Conservation (phyloP, 2,888 invertebrate species). For the Tuta absoluta region DNA sequence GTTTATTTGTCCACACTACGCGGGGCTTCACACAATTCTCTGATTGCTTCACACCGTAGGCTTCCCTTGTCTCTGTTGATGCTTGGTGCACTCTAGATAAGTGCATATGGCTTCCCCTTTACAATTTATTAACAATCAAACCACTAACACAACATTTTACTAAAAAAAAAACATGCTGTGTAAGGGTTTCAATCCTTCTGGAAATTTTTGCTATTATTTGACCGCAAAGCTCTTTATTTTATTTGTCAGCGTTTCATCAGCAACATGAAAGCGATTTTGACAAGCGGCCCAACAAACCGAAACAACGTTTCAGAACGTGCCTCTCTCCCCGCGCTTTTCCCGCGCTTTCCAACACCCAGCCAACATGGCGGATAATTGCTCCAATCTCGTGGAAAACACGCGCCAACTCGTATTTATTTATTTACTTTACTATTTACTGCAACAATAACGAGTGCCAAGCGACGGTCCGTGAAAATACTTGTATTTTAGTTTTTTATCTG, state of each 20-base stretch:
- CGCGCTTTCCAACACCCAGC: conserved; percentile 22
- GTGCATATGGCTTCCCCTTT: conserved; percentile 5
- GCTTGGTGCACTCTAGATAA: conserved; percentile 31
- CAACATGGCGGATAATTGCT: conserved; percentile 61
- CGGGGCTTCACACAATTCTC: conserved; percentile 12
- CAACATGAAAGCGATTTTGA: conserved; percentile 38
- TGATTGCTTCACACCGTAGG: conserved; percentile 24
- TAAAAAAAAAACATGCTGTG: no score
- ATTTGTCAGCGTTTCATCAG: conserved; percentile 23
- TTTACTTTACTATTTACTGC: conserved; percentile 75
- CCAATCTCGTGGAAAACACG: conserved; percentile 73
- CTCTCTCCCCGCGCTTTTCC: conserved; percentile 28
- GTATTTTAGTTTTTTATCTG: conserved; percentile 30
- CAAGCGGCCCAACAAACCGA: conserved; percentile 50
- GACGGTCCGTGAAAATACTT: conserved; percentile 30
- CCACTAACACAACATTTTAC: no score
- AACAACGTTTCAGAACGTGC: conserved; percentile 43
- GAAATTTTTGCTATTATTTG: no score
- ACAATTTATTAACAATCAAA: background rate
- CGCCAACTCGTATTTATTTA: conserved; percentile 73
- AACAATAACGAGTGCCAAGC: conserved; percentile 59
- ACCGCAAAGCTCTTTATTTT: conserved; percentile 1
- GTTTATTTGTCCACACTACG: conserved; percentile 37
- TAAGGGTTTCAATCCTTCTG: no score
- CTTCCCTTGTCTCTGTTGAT: conserved; percentile 37